phyloP scores from a whole-genome alignment of 2,113 vertebrate species.

The Ancistrus triradiatus region DNA sequence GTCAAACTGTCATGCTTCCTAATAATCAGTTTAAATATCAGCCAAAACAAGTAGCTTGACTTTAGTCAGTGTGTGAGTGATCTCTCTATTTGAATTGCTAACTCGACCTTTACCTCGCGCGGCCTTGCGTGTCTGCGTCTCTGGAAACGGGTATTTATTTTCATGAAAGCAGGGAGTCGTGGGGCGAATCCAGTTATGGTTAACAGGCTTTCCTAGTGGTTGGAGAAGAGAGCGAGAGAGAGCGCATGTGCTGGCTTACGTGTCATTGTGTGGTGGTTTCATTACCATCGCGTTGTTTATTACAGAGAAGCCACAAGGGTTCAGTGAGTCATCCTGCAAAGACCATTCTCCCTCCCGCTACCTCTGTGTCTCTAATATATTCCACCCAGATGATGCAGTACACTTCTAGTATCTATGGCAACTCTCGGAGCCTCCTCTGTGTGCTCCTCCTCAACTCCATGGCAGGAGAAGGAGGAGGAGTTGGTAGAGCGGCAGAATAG shows the following conservation, averaged over 20 bases:
- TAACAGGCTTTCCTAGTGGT: conserved; percentile 2
- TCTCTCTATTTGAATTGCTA: conserved; percentile 23
- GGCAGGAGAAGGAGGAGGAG: conserved; percentile 40
- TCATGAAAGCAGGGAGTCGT: conserved; percentile 11
- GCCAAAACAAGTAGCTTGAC: neutral
- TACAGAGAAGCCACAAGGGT: conserved; percentile 31
- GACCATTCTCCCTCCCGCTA: neutral
- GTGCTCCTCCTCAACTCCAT: conserved; percentile 56
- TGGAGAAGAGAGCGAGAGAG: neutral
- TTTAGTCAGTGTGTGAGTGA: neutral
- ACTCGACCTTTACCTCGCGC: conserved; percentile 23
- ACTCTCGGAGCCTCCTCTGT: conserved; percentile 47
- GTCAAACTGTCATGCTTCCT: too few relatives aligned
- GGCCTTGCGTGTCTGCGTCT: neutral
- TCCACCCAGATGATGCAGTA: conserved; percentile 35
- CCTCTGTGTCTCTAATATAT: conserved; percentile 36
- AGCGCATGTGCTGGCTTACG: conserved; percentile 20
- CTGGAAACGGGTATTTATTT: conserved; percentile 9
- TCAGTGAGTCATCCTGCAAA: conserved; percentile 31
- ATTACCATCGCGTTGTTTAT: conserved; percentile 33
- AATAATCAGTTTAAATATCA: neutral
- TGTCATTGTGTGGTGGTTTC: conserved; percentile 36
- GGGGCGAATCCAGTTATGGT: conserved; percentile 17
- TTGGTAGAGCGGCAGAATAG: conserved; percentile 14
- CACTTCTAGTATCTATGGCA: conserved; percentile 46